Base-by-base conservation (phyloP, 2,888 invertebrate species). In the Orthosia gothica region DNA sequence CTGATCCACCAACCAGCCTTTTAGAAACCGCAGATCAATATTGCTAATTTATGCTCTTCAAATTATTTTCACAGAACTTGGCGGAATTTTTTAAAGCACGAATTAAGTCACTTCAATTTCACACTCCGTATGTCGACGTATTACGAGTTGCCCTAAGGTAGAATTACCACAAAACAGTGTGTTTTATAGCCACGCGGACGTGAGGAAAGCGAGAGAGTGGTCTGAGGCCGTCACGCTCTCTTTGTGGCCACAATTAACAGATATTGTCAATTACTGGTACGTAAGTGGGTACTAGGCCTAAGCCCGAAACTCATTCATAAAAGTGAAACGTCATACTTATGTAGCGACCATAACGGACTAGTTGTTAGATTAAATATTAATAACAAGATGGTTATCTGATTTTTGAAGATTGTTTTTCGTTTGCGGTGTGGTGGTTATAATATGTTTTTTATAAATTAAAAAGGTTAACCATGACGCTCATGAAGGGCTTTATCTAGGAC, bases 141-240 rank as follows among this genome's bases (percentile, higher is more conserved):
- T 70, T 64, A 82, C 72, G 32, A 76, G 45, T 13, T 26, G 73
- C 77, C 83, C 83, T 81, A 83, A 80, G 78, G 75, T 75, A 65
- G 62, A 81, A 79, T 76, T 74, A 81, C 75, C 64, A 67, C 74
- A 75, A 76, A 80, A 74, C 62, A 72, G 64, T 67, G 76, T 69
- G 73, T 80, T 81, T 81, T 75, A 76, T 64, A 81, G 71, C 61
- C 50, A 70, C 73, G 74, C 32, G 40, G 74, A 83, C 83, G 76
- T 79, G 84, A 77, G 87, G 90, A 93, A 93, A 93, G 92, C 88
- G 90, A 92, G 91, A 91, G 91, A 92, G 91, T 84, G 75, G 82
- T 73, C 77, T 63, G 57, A 58, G 61, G 47, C 50, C 68, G 93
- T 93, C 91, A 93, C 93, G 94, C 92, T 94, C 94, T 93, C 92